Percentiles rank a stretch among this genome's conserved stretches.
These are phyloP conservation scores for Centrocercus urophasianus DNA, from an alignment of 2,113 vertebrate species.

Conservation along the genomic window DNA sequence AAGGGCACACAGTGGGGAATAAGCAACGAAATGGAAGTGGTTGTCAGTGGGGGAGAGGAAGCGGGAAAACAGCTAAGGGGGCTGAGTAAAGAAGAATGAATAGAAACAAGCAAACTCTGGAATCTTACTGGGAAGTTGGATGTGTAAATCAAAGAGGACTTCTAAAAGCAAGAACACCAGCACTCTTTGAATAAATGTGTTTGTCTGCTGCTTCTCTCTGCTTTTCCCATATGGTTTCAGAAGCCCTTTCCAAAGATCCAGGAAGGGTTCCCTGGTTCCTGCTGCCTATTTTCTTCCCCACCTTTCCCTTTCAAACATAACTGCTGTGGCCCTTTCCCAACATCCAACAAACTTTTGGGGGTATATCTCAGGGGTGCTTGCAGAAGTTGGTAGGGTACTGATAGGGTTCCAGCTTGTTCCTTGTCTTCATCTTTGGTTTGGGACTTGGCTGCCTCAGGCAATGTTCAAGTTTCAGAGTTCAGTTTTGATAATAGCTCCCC, in stretches of 20 bases:
- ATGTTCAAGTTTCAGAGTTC: neutral
- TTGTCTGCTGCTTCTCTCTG: neutral
- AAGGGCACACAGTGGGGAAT: neutral
- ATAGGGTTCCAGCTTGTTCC: neutral
- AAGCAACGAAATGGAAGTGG: conserved; percentile 8
- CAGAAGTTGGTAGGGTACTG: neutral
- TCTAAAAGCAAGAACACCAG: neutral
- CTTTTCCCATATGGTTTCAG: neutral
- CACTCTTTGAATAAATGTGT: neutral
- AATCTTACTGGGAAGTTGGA: neutral
- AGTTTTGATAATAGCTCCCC: neutral
- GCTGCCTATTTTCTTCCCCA: neutral
- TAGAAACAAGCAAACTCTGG: neutral
- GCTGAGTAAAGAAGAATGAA: conserved; percentile 17
- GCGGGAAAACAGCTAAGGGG: neutral
- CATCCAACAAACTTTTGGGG: neutral
- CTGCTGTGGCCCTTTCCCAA: neutral
- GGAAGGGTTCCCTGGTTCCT: neutral
- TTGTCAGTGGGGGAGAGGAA: conserved; percentile 34
- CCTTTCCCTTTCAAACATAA: neutral
- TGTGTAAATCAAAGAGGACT: conserved; percentile 17
- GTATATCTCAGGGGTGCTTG: neutral
- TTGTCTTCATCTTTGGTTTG: neutral
- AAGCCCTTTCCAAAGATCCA: neutral
- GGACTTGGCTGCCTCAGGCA: neutral